phyloP scores from a whole-genome alignment of 2,888 invertebrate genomes.

The Machimus rusticus region DNA sequence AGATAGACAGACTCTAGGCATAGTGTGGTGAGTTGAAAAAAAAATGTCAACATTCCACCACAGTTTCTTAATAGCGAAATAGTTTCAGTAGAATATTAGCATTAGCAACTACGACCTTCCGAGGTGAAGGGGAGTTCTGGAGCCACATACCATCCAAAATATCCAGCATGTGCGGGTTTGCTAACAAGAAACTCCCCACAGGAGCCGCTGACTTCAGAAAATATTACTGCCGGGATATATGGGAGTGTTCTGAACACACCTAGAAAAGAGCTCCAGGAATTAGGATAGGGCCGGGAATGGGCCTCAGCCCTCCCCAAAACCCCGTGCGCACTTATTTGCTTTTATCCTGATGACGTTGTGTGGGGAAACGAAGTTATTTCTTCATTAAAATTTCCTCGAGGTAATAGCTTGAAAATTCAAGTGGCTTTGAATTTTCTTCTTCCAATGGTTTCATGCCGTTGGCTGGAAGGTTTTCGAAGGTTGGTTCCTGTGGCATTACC shows the following conservation, averaged over 20 bases:
- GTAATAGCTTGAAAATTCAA: slow-evolving; percentile 40
- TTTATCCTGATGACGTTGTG: slow-evolving; percentile 17
- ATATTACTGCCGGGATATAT: background rate
- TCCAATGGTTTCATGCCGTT: background rate
- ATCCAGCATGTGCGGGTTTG: background rate
- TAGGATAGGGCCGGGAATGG: background rate
- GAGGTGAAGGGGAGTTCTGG: background rate
- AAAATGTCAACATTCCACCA: background rate
- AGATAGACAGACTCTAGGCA: background rate
- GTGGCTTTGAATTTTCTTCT: slow-evolving; percentile 34
- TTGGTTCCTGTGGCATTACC: background rate
- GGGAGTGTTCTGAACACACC: background rate
- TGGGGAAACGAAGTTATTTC: slow-evolving; percentile 37
- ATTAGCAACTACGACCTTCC: background rate
- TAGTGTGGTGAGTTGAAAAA: background rate
- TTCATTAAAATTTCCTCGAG: slow-evolving; percentile 39
- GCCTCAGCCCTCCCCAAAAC: background rate
- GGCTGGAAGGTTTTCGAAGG: background rate
- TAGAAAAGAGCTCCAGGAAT: background rate
- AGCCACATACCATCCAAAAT: background rate
- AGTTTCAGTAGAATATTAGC: background rate
- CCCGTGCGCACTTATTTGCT: background rate
- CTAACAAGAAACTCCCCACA: background rate
- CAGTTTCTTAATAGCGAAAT: background rate
- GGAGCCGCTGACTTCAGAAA: background rate